Percentiles rank a stretch among this genome's conserved stretches.
phyloP scores from a whole-genome alignment of 2,888 invertebrate genomes.

The Synanthedon andrenaeformis region DNA sequence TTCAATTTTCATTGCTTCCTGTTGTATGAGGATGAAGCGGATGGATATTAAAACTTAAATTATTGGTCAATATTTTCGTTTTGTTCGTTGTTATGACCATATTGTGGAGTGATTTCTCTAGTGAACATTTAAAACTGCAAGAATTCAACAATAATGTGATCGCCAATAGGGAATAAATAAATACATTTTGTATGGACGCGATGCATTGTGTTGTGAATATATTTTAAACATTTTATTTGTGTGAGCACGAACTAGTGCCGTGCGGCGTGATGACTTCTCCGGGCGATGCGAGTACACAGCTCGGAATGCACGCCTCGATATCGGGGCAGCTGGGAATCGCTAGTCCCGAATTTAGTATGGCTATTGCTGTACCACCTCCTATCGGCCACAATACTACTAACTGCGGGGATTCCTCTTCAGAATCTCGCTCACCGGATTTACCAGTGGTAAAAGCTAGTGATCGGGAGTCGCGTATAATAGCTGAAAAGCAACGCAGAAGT shows the following conservation, averaged over 20 bases:
- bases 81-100: background rate
- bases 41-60: too few species aligned
- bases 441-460: slow-evolving; percentile 72
- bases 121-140: background rate
- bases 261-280: slow-evolving; percentile 41
- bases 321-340: slow-evolving; percentile 27
- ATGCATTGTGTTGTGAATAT: background rate
- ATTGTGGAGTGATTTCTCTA: background rate
- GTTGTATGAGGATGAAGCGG: too few species aligned
- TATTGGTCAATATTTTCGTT: background rate
- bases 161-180: background rate
- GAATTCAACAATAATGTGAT: background rate
- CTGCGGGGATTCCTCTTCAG: slow-evolving; percentile 57
- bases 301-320: slow-evolving; percentile 31
- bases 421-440: slow-evolving; percentile 53
- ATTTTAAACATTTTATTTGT: background rate
- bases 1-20: too few species aligned
- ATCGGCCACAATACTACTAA: slow-evolving; percentile 26
- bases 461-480: slow-evolving; percentile 86
- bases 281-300: slow-evolving; percentile 28
- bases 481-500: slow-evolving; percentile 92
- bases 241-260: background rate
- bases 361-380: slow-evolving; percentile 30
- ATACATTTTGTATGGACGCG: background rate
- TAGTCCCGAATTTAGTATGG: slow-evolving; percentile 33